phyloP scores from a whole-genome alignment of 2,797 vertebrate species.

The Sebastes diploproa region DNA sequence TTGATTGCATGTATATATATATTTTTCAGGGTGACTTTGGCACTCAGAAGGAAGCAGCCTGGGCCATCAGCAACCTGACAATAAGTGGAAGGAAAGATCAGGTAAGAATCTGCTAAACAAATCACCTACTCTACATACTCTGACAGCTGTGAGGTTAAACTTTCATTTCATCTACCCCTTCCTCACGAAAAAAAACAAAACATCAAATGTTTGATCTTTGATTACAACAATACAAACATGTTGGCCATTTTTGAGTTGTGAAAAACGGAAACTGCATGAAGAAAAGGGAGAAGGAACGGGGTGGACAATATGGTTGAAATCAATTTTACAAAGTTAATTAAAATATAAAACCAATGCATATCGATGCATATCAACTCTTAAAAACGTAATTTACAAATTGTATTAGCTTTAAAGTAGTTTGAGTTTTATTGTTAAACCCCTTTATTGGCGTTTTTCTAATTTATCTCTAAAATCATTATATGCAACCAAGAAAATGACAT shows the following conservation, averaged over 20 bases:
- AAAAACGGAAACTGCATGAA: background rate
- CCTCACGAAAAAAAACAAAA: background rate
- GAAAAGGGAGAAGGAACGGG: too few species aligned
- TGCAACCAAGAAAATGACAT: background rate
- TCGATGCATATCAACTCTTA: too few species aligned
- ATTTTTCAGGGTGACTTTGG: slow-evolving; percentile 93
- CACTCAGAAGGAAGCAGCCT: slow-evolving; percentile 98
- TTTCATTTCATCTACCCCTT: background rate
- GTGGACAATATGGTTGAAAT: too few species aligned
- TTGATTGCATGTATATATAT: slow-evolving; percentile 13
- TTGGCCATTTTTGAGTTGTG: background rate
- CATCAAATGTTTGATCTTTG: background rate
- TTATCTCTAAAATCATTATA: too few species aligned
- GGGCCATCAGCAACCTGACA: slow-evolving; percentile 99
- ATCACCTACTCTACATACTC: background rate
- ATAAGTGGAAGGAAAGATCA: slow-evolving; percentile 99
- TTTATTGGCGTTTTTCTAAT: background rate
- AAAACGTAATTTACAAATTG: background rate
- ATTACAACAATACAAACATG: background rate
- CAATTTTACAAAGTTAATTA: background rate
- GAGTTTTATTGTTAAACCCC: background rate
- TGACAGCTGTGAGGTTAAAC: background rate
- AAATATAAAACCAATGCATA: too few species aligned
- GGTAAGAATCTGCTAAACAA: slow-evolving; percentile 71
- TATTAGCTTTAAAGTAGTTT: background rate